These are phyloP conservation scores for Phyllostomus discolor DNA, from an alignment of 2,113 vertebrate genomes.

Conservation along the genomic window DNA sequence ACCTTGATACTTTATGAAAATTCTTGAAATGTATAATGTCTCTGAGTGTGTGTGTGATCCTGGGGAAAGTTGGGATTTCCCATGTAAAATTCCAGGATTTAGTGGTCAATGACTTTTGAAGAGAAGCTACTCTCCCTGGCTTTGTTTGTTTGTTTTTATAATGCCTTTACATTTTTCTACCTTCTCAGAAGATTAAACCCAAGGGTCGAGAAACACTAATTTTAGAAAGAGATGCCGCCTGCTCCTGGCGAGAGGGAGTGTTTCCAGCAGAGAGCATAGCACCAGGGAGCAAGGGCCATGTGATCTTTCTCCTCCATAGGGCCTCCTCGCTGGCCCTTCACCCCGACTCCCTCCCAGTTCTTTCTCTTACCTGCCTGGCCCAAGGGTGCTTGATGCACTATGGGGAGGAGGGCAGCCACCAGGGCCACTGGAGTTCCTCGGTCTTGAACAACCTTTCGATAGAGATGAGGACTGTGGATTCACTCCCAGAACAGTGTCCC, in stretches of 20 bases:
- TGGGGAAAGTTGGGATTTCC: background rate
- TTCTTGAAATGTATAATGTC: background rate
- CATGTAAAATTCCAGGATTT: background rate
- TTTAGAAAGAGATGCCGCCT: background rate
- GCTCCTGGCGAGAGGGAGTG: background rate
- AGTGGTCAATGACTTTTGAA: background rate
- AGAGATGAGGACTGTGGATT: background rate
- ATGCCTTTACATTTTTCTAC: background rate
- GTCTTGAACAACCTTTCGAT: background rate
- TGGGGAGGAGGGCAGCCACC: background rate
- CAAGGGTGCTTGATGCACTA: background rate
- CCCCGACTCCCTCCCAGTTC: background rate
- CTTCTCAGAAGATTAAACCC: background rate
- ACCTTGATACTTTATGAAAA: background rate
- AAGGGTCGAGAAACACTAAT: background rate
- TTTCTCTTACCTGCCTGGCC: background rate
- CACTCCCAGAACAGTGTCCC: background rate
- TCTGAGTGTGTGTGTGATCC: background rate
- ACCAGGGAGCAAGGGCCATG: background rate
- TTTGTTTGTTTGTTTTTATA: background rate
- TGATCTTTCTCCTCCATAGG: background rate
- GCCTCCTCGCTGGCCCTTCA: background rate
- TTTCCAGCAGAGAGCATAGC: background rate
- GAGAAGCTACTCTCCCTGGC: background rate
- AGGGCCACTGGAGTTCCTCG: background rate